Percentiles rank a stretch among this genome's conserved stretches.
These are phyloP conservation scores for Uropsilus gracilis DNA, from an alignment of 2,113 vertebrate genomes.

Conservation along the genomic window DNA sequence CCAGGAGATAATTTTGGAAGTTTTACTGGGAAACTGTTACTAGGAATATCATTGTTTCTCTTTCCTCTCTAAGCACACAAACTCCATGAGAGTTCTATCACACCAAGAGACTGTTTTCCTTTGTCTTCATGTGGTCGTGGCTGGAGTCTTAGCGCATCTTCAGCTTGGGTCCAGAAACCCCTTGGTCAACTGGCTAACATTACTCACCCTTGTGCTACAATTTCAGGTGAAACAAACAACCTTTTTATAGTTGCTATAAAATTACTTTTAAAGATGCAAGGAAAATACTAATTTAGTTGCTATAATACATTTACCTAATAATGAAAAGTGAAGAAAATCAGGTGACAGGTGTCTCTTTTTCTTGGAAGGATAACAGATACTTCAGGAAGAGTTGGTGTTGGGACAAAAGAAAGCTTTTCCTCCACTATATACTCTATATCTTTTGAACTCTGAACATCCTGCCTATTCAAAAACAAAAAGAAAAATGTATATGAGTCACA, in stretches of 20 bases:
- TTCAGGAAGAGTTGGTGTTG: not conserved
- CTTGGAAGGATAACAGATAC: not conserved
- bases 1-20: too few species aligned
- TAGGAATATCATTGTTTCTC: too few species aligned
- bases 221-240: not conserved
- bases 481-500: not conserved
- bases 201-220: rapidly evolving
- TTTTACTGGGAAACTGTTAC: too few species aligned
- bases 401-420: not conserved
- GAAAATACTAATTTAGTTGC: not conserved
- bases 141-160: too few species aligned
- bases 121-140: too few species aligned
- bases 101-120: too few species aligned
- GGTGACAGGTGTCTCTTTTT: not conserved
- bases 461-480: not conserved
- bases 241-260: not conserved
- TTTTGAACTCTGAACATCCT: not conserved
- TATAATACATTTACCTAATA: not conserved
- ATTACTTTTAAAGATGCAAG: not conserved
- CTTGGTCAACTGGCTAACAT: too few species aligned
- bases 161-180: too few species aligned
- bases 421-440: not conserved
- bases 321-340: not conserved
- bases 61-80: too few species aligned
- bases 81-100: too few species aligned